These are phyloP conservation scores for Chrysolina haemoptera DNA, from an alignment of 2,888 invertebrate genomes.

Conservation along the genomic window DNA sequence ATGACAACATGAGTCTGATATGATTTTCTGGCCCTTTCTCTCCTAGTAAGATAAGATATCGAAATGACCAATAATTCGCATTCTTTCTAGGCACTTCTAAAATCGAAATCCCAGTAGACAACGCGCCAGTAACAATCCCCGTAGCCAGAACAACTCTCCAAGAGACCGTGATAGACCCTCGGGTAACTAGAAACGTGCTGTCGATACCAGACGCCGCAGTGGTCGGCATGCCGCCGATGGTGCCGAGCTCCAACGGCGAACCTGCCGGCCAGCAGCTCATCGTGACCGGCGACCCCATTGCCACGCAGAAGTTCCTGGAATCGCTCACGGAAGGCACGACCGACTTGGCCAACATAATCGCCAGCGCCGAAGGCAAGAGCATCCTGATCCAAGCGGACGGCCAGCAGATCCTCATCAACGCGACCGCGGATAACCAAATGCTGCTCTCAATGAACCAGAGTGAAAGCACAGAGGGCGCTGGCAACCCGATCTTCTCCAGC, in stretches of 20 bases:
- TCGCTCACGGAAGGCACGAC: constrained; percentile 67
- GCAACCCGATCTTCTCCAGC: constrained; percentile 64
- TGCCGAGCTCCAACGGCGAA: constrained; percentile 39
- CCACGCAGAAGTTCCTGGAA: constrained; percentile 68
- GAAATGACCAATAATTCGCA: no score
- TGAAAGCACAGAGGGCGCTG: constrained; percentile 58
- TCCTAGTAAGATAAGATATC: no score
- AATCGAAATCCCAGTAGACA: constrained; percentile 29
- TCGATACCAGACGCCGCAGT: constrained; percentile 47
- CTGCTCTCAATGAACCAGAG: constrained; percentile 59
- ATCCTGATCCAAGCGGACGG: constrained; percentile 61
- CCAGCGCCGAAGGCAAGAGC: constrained; percentile 65
- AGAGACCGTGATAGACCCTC: constrained; percentile 15
- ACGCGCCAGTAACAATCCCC: constrained; percentile 30
- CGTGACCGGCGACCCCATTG: constrained; percentile 68
- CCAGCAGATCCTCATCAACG: constrained; percentile 70
- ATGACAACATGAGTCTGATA: no score
- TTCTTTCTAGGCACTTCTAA: constrained; percentile 35
- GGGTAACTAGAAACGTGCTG: constrained; percentile 29
- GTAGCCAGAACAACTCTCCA: constrained; percentile 18
- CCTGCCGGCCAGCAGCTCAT: constrained; percentile 64
- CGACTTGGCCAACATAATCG: constrained; percentile 67
- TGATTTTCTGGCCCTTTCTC: no score
- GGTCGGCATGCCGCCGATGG: constrained; percentile 35
- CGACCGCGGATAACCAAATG: constrained; percentile 65